Base-by-base conservation (phyloP, 2,113 vertebrate genomes). In the Morone chrysops region DNA sequence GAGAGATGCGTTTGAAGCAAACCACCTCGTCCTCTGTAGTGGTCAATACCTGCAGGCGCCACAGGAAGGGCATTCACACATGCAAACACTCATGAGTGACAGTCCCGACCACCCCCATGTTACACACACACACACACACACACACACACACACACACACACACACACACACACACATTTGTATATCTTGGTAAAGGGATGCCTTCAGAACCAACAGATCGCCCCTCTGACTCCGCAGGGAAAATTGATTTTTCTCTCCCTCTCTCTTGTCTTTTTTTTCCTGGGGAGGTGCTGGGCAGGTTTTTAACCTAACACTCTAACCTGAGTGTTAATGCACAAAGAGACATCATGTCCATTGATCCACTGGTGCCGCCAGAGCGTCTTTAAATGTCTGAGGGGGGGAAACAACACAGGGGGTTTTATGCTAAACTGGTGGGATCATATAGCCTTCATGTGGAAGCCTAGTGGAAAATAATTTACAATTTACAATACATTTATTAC, bases 271-370 rank as follows among this genome's bases (percentile, higher is more conserved):
- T 85, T 82, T 85, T 74, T 78, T 59, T 56, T 66, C 45, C 67
- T 76, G 14, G 92, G 92, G 95, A 96, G 95, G 96, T 95, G 95
- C 93, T 95, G 94, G 95, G 95, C 96, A 96, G 96, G 96, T 97
- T 95, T 97, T 97, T 98, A 98, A 98, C 97, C 96, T 97, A 96
- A 97, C 96, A 96, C 95, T 96, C 95, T 96, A 97, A 97, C 96
- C 97, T 90, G 96, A 95, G 96, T 94, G 97, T 96, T 97, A 96
- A 96, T 95, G 97, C 96, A 96, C 95, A 96, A 95, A 95, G 96
- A 97, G 94, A 96, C 96, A 97, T 96, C 96, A 96, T 97, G 96
- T 96, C 97, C 96, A 98, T 97, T 97, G 97, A 99, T 98, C 97
- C 88, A 51, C 94, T 94, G 96, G 95, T 96, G 96, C 96, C 96